A percentile compares a stretch with the other conserved stretches of the same genome.
These are phyloP conservation scores for Brienomyrus brachyistius DNA, from an alignment of 2,113 vertebrate species.

Conservation along the genomic window DNA sequence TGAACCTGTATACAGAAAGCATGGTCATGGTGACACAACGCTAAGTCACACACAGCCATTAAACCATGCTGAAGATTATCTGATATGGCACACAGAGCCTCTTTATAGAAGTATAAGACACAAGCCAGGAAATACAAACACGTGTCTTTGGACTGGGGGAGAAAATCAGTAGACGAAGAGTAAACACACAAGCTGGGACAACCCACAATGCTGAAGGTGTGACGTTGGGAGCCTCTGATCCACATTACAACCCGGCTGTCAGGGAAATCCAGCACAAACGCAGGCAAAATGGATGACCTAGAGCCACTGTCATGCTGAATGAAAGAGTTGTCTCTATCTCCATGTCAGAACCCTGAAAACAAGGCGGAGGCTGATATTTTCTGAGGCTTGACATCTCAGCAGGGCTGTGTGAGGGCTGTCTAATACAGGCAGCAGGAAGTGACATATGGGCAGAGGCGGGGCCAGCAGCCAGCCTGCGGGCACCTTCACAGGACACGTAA, in stretches of 20 bases:
- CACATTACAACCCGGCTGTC: background rate
- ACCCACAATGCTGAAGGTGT: background rate
- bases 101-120: background rate
- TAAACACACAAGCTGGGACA: background rate
- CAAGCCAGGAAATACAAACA: background rate
- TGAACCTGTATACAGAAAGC: background rate
- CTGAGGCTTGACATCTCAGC: background rate
- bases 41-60: background rate
- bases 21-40: background rate
- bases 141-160: background rate
- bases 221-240: background rate
- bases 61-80: background rate
- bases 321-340: background rate
- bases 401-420: background rate
- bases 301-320: background rate
- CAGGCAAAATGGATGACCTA: background rate
- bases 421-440: background rate
- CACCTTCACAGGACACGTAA: background rate
- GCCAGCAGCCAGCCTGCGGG: background rate
- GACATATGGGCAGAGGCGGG: background rate
- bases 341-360: background rate
- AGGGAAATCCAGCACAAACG: background rate
- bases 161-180: background rate
- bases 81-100: background rate
- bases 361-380: background rate